Evolutionary conservation across 1,140 invertebrate species (phyloP).

Genomic region (Branchinecta lynchi): DNA sequence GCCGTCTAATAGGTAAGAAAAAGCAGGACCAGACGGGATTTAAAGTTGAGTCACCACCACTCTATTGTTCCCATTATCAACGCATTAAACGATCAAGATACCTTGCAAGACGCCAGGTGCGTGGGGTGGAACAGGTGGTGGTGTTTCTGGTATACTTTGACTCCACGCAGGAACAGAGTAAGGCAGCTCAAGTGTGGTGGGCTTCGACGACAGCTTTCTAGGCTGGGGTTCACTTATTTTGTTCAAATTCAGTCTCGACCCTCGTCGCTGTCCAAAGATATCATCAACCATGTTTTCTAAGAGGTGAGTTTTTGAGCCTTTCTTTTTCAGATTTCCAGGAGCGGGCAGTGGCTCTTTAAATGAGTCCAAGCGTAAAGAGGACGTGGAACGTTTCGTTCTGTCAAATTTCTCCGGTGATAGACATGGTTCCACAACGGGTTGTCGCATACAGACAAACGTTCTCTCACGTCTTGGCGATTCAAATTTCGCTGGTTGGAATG

Average conservation of each 20-base stretch:
- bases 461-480: not conserved
- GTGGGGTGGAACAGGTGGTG: constrained; percentile 5
- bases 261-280: not conserved
- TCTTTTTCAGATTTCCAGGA: not conserved
- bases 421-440: not conserved
- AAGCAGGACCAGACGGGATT: no score
- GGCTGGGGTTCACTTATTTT: constrained; percentile 5
- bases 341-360: not conserved
- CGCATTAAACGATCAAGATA: not conserved
- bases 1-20: no score
- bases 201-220: not conserved
- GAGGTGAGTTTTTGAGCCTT: not conserved
- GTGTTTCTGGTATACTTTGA: not conserved
- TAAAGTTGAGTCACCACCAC: no score
- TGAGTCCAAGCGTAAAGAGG: not conserved
- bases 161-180: not conserved
- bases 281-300: constrained; percentile 9
- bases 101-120: not conserved
- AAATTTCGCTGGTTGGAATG: not conserved
- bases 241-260: not conserved
- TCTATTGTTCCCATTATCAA: not conserved
- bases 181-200: not conserved
- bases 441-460: constrained; percentile 8
- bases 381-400: not conserved
- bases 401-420: not conserved